Percentiles rank a stretch among this genome's conserved stretches.
Evolutionary conservation across 2,113 vertebrate genomes (phyloP).

Genomic region (Centrocercus urophasianus): DNA sequence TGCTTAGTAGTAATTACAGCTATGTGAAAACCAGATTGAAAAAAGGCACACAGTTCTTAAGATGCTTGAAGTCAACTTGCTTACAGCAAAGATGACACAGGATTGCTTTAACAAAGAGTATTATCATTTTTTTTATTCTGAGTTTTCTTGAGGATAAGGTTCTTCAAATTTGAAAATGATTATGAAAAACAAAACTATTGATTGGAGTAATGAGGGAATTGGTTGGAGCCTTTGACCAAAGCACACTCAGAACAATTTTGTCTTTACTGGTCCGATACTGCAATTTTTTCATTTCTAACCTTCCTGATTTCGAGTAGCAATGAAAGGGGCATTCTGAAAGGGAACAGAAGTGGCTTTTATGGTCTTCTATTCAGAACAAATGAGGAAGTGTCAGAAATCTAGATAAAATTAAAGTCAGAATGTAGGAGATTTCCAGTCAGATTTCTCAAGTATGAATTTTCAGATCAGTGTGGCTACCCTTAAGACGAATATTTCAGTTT

Average conservation of each 20-base stretch:
- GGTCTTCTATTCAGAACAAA: slow-evolving; percentile 26
- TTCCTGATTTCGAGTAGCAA: neutral
- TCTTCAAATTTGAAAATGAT: neutral
- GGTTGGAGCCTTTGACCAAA: neutral
- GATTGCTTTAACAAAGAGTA: neutral
- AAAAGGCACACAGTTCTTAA: neutral
- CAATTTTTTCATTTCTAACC: neutral
- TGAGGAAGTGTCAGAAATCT: slow-evolving; percentile 30
- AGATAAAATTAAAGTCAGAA: neutral
- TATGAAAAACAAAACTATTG: neutral
- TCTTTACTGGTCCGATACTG: neutral
- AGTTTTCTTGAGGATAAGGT: neutral
- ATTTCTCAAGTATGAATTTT: neutral
- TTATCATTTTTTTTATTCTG: neutral
- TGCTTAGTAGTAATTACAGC: neutral
- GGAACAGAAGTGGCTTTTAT: slow-evolving; percentile 19
- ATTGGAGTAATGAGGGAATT: neutral
- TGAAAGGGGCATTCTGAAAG: neutral
- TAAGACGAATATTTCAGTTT: slow-evolving; percentile 7
- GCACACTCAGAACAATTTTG: neutral
- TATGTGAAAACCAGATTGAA: slow-evolving; percentile 6
- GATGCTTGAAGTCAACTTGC: neutral
- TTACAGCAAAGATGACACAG: neutral
- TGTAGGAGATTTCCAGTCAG: slow-evolving; percentile 11
- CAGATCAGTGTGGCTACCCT: neutral